Evolutionary conservation across 2,113 vertebrate genomes (phyloP).

Genomic region (Cyprinodon tularosa): DNA sequence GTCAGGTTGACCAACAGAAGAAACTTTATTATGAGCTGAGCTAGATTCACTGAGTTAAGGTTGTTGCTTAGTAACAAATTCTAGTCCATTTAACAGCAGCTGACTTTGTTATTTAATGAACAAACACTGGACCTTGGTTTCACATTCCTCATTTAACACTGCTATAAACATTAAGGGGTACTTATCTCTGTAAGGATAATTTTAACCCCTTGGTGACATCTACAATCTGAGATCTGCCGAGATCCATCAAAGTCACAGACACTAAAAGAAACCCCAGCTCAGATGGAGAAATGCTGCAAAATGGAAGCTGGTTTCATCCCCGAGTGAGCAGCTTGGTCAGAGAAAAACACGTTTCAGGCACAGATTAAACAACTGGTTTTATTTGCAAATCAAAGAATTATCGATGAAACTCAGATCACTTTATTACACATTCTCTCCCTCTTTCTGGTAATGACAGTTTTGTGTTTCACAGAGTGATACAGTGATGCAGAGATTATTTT

Average conservation of each 20-base stretch:
- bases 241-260: background rate
- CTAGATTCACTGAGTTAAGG: background rate
- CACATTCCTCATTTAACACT: background rate
- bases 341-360: background rate
- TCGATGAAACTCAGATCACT: background rate
- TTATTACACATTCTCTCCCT: background rate
- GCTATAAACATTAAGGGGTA: background rate
- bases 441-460: background rate
- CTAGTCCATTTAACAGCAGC: background rate
- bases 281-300: background rate
- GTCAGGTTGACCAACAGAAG: background rate
- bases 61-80: constrained; percentile 1
- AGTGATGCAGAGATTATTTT: background rate
- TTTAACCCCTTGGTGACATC: background rate
- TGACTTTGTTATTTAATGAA: background rate
- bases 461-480: background rate
- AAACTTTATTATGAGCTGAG: background rate
- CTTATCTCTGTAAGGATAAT: background rate
- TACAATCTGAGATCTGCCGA: background rate
- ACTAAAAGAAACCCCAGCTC: background rate
- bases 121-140: background rate
- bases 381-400: background rate
- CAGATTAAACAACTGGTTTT: background rate
- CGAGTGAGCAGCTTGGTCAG: background rate
- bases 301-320: background rate